A percentile compares a stretch with the other conserved stretches of the same genome.
These are phyloP conservation scores for Oxyruncus cristatus DNA, from an alignment of 2,113 vertebrate species.

Conservation along the genomic window DNA sequence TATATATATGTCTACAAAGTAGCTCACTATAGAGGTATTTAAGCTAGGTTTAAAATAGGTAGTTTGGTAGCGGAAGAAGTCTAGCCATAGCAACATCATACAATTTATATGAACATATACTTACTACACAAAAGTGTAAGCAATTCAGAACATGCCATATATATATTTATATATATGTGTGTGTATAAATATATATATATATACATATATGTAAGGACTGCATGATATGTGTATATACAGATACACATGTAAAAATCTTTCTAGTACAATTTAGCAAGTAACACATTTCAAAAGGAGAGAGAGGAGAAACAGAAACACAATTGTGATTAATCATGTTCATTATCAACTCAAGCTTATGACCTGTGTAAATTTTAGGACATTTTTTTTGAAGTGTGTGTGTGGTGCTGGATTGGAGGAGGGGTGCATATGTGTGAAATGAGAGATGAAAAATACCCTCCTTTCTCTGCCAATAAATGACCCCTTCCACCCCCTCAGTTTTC, in stretches of 20 bases:
- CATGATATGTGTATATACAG: not conserved
- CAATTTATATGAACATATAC: not conserved
- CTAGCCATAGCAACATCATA: not conserved
- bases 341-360: slow-evolving; percentile 53
- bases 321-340: slow-evolving; percentile 70
- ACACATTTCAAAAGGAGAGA: slow-evolving; percentile 42
- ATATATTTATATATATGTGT: not conserved
- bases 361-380: slow-evolving; percentile 11
- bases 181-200: no score
- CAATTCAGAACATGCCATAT: not conserved
- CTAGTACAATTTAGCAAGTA: slow-evolving; percentile 28
- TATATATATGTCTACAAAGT: not conserved
- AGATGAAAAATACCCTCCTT: slow-evolving; percentile 27
- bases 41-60: not conserved
- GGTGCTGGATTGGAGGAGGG: slow-evolving; percentile 33
- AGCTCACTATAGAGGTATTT: not conserved
- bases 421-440: slow-evolving; percentile 25
- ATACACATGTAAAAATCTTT: not conserved
- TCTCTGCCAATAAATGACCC: slow-evolving; percentile 27
- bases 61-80: not conserved
- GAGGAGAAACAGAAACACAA: slow-evolving; percentile 24
- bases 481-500: not conserved
- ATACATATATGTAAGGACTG: not conserved
- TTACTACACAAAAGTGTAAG: not conserved
- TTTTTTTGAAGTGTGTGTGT: slow-evolving; percentile 46